A percentile compares a stretch with the other conserved stretches of the same genome.
phyloP scores from a whole-genome alignment of 2,113 vertebrate genomes.

The Thamnophis sirtalis region DNA sequence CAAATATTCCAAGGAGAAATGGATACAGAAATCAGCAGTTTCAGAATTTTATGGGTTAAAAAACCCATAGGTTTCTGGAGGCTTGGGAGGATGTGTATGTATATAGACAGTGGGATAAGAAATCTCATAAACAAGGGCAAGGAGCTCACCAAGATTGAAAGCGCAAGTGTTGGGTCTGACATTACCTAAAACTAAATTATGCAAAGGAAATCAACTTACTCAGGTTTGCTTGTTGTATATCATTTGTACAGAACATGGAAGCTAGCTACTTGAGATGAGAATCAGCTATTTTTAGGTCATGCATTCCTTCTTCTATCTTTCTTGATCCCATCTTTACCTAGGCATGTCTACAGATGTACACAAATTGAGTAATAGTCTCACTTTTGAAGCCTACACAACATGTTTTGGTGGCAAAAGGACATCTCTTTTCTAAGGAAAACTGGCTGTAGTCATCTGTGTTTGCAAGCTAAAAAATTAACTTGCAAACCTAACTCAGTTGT shows the following conservation, averaged over 20 bases:
- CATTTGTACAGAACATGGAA: neutral
- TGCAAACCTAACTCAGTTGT: neutral
- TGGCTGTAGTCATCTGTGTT: neutral
- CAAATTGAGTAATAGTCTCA: neutral
- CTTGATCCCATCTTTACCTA: neutral
- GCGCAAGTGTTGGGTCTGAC: neutral
- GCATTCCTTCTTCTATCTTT: neutral
- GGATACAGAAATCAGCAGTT: neutral
- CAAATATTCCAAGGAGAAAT: neutral
- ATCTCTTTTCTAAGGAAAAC: neutral
- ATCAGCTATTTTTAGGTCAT: neutral
- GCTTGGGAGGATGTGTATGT: neutral
- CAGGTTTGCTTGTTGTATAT: neutral
- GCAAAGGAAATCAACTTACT: neutral
- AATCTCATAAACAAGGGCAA: neutral
- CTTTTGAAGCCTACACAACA: neutral
- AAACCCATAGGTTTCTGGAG: neutral
- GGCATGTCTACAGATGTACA: neutral
- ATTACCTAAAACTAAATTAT: neutral
- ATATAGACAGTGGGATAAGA: too few species aligned
- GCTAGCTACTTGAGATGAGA: neutral
- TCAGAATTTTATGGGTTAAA: neutral
- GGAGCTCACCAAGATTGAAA: neutral
- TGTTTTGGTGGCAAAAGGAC: neutral
- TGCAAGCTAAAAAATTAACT: neutral